Percentiles rank a stretch among this genome's conserved stretches.
phyloP scores from a whole-genome alignment of 1,140 invertebrate species.

The Macrobrachium rosenbergii region DNA sequence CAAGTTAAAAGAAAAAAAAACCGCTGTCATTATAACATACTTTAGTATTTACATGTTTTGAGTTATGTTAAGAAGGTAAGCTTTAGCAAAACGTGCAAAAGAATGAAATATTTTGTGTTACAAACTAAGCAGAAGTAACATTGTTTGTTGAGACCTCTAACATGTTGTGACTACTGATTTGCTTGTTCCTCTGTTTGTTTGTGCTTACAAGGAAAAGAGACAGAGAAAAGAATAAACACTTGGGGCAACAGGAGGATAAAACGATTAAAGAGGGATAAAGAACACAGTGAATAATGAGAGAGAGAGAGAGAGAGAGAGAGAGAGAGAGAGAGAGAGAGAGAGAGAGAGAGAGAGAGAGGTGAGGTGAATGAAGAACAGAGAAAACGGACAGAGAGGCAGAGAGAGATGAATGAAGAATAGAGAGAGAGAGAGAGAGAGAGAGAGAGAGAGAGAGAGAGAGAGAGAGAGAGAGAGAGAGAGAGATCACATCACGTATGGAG shows the following conservation, averaged over 20 bases:
- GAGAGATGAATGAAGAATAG: not conserved
- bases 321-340: not conserved
- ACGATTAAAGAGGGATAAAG: not conserved
- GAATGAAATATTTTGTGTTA: too few species aligned
- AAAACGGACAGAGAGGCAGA: not conserved
- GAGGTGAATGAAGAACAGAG: not conserved
- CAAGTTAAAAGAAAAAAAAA: too few species aligned
- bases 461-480: constrained; percentile 16
- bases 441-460: constrained; percentile 22
- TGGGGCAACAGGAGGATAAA: not conserved
- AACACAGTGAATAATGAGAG: constrained; percentile 10
- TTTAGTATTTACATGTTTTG: too few species aligned
- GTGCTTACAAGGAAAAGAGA: too few species aligned
- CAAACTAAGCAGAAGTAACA: too few species aligned
- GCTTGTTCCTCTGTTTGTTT: too few species aligned
- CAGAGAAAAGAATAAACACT: not conserved
- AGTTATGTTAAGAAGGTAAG: too few species aligned
- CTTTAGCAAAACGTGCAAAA: too few species aligned
- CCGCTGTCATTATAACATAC: too few species aligned
- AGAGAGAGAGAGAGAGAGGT: not conserved
- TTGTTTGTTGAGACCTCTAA: too few species aligned
- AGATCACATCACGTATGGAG: not conserved
- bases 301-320: not conserved
- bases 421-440: not conserved
- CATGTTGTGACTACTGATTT: too few species aligned